Conservation (phyloP, 2,888 invertebrate genomes). For the Embidobia sp. region DNA sequence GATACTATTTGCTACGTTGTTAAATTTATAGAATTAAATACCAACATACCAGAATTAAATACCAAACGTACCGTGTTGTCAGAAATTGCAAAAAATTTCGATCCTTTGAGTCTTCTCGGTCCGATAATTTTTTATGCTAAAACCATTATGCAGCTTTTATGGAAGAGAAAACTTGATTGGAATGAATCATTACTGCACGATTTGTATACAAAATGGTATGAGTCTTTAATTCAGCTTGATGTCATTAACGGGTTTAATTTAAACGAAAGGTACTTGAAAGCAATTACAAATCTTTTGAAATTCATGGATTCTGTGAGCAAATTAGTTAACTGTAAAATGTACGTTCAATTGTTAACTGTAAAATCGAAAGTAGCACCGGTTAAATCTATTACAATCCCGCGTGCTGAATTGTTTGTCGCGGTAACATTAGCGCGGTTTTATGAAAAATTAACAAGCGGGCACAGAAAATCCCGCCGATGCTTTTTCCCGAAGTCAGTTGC, state of each 20-base stretch:
- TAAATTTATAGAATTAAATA: constrained; percentile 1
- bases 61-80: constrained; percentile 65
- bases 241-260: constrained; percentile 49
- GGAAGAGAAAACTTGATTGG: constrained; percentile 65
- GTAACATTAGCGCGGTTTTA: neutral
- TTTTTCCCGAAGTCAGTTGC: constrained; percentile 6
- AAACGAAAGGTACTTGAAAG: constrained; percentile 30
- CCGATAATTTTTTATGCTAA: constrained; percentile 65
- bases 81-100: constrained; percentile 66
- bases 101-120: constrained; percentile 66
- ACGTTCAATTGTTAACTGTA: too few species aligned
- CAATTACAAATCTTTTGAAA: constrained; percentile 24
- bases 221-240: constrained; percentile 49
- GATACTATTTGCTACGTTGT: too few species aligned
- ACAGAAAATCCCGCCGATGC: too few species aligned
- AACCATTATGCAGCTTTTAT: constrained; percentile 64
- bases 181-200: constrained; percentile 63
- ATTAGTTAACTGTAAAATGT: neutral
- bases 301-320: constrained; percentile 55
- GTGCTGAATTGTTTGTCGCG: constrained; percentile 1
- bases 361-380: too few species aligned
- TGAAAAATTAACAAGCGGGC: neutral
- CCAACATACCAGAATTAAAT: too few species aligned
- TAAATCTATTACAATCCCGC: too few species aligned
- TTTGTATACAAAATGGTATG: constrained; percentile 55